These are phyloP conservation scores for Philopedon plagiatum DNA, from an alignment of 2,888 invertebrate species.

Conservation along the genomic window DNA sequence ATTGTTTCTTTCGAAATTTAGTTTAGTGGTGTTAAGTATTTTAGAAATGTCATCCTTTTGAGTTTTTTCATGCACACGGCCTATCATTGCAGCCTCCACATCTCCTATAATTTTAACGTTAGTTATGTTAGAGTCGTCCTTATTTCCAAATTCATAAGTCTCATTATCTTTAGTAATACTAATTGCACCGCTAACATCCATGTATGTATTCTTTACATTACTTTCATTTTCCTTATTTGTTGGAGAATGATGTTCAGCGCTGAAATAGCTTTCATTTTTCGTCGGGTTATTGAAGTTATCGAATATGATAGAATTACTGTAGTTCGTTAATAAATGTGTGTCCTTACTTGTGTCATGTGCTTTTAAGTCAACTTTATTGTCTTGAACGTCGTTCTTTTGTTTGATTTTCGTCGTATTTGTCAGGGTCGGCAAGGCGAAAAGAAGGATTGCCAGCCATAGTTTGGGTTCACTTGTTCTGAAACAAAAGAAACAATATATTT, in stretches of 20 bases:
- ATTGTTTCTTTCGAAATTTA: neutral
- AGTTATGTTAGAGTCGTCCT: neutral
- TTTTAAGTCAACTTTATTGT: neutral
- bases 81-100: neutral
- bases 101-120: neutral
- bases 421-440: slow-evolving; percentile 12
- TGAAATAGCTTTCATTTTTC: slow-evolving; percentile 38
- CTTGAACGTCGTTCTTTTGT: neutral
- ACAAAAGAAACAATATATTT: neutral
- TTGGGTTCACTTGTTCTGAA: slow-evolving; percentile 19
- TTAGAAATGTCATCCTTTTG: neutral
- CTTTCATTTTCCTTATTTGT: slow-evolving; percentile 51
- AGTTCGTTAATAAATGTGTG: slow-evolving; percentile 1
- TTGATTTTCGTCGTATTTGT: neutral
- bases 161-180: neutral
- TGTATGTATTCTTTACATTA: neutral
- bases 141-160: neutral
- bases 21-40: neutral
- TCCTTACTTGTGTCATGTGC: slow-evolving; percentile 17
- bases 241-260: slow-evolving; percentile 8
- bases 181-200: neutral
- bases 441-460: slow-evolving; percentile 25
- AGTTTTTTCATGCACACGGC: too few species aligned
- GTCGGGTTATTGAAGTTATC: slow-evolving; percentile 33
- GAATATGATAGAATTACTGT: slow-evolving; percentile 43